These are phyloP conservation scores for Gobio gobio DNA, from an alignment of 2,113 vertebrate genomes.

Conservation along the genomic window DNA sequence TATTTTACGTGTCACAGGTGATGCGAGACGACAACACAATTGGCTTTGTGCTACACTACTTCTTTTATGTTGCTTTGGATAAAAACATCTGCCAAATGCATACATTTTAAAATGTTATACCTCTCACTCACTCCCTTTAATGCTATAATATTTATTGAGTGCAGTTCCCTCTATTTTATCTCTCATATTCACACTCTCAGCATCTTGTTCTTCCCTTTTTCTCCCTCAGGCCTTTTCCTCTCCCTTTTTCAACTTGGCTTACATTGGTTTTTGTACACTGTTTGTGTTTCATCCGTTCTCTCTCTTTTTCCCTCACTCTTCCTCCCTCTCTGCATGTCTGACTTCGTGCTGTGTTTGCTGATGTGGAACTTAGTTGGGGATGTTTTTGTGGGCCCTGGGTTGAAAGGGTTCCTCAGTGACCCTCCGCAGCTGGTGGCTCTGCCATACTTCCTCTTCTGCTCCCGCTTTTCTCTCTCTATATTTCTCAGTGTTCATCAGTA, in stretches of 20 bases:
- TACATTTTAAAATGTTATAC: neutral
- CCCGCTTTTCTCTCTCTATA: conserved; percentile 39
- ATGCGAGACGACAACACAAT: neutral
- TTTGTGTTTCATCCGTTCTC: conserved; percentile 34
- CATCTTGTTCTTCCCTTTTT: neutral
- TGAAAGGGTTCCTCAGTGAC: conserved; percentile 76
- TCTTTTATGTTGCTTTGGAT: too few species aligned
- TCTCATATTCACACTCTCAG: conserved; percentile 17
- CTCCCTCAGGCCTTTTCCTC: conserved; percentile 17
- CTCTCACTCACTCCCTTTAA: neutral
- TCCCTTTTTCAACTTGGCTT: conserved; percentile 35
- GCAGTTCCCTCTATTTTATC: neutral
- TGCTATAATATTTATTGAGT: conserved; percentile 12
- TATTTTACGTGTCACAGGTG: neutral
- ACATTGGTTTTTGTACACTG: conserved; percentile 21
- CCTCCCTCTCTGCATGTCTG: conserved; percentile 31
- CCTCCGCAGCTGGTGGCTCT: conserved; percentile 78
- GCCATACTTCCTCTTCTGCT: conserved; percentile 76
- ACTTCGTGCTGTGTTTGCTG: conserved; percentile 57
- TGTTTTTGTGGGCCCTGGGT: conserved; percentile 54
- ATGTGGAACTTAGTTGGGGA: conserved; percentile 56
- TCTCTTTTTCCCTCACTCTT: conserved; percentile 7
- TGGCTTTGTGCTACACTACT: neutral
- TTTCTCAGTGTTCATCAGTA: conserved; percentile 74
- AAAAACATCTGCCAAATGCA: too few species aligned